These are phyloP conservation scores for Pollicipes pollicipes DNA, from an alignment of 1,140 invertebrate species.

Conservation along the genomic window DNA sequence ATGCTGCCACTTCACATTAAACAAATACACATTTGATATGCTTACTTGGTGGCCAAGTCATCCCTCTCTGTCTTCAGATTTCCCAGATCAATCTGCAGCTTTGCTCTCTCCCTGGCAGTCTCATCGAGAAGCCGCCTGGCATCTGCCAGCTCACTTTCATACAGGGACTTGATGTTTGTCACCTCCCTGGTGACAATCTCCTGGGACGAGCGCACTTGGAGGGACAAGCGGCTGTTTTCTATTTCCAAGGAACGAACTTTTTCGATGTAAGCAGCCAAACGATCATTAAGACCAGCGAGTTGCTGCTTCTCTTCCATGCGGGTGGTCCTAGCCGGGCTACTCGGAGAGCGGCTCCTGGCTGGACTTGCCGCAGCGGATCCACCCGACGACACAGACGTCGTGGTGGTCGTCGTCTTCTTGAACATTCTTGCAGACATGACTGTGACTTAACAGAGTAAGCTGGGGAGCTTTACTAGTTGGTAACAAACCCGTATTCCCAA, in stretches of 20 bases:
- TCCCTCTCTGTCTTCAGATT: constrained; percentile 67
- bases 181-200: constrained; percentile 29
- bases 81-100: constrained; percentile 73
- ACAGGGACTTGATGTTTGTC: constrained; percentile 73
- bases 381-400: not conserved
- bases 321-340: constrained; percentile 73
- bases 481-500: too few relatives aligned
- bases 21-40: constrained; percentile 12
- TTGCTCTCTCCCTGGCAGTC: constrained; percentile 70
- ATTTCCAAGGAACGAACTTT: constrained; percentile 71
- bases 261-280: constrained; percentile 88
- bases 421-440: too few relatives aligned
- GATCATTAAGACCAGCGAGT: constrained; percentile 83
- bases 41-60: constrained; percentile 62
- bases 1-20: too few relatives aligned
- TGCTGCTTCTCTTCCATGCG: constrained; percentile 85
- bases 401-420: too few relatives aligned
- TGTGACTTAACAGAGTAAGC: too few relatives aligned
- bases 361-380: not conserved
- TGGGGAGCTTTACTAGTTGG: too few relatives aligned
- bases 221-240: constrained; percentile 69
- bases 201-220: constrained; percentile 54
- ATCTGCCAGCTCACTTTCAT: constrained; percentile 76
- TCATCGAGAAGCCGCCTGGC: constrained; percentile 73
- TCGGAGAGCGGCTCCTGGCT: constrained; percentile 35